A percentile compares a stretch with the other conserved stretches of the same genome.
Evolutionary conservation across 2,113 vertebrate genomes (phyloP).

Genomic region (Anseranas semipalmata): DNA sequence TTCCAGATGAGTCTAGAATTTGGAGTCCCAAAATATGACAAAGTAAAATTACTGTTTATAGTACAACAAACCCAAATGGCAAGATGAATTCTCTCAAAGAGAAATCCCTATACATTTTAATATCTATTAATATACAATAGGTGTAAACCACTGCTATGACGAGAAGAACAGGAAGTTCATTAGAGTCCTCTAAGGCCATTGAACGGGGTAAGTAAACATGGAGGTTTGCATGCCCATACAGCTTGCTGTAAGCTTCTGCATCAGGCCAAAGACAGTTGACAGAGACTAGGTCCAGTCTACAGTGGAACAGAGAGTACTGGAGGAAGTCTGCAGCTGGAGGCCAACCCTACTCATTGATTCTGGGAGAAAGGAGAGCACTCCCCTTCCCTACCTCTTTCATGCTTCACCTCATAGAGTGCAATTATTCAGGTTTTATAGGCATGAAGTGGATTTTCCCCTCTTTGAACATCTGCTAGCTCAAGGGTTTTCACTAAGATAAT

Average conservation of each 20-base stretch:
- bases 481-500: background rate
- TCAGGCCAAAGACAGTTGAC: background rate
- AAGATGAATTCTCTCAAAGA: background rate
- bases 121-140: background rate
- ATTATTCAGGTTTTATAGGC: background rate
- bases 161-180: background rate
- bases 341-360: background rate
- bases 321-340: background rate
- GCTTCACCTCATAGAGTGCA: background rate
- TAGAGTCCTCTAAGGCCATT: background rate
- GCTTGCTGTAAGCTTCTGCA: background rate
- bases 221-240: background rate
- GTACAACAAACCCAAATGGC: background rate
- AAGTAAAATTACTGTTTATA: background rate
- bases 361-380: background rate
- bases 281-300: background rate
- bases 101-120: background rate
- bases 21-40: background rate
- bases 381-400: background rate
- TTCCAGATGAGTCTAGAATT: background rate
- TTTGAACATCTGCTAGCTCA: background rate
- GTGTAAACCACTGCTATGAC: background rate
- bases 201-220: background rate
- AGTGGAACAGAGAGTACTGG: background rate
- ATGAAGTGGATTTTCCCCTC: background rate